Evolutionary conservation across 2,113 vertebrate genomes (phyloP), one percentile per base, ranked within the genome.

Genomic region (Catharus minimus): DNA sequence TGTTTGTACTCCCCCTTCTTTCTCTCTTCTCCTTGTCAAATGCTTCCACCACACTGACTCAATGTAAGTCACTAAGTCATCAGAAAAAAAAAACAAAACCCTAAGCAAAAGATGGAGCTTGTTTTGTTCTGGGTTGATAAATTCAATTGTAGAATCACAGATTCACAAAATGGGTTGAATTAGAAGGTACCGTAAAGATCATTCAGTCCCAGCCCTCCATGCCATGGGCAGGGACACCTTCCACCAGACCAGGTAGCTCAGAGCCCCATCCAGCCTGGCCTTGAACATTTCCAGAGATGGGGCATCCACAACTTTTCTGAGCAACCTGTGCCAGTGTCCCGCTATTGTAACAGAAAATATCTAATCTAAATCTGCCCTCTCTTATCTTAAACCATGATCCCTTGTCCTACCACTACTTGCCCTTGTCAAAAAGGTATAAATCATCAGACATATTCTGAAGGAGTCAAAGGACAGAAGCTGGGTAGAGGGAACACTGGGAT

Each of bases 71-170:
- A 64, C 21, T 71, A 74, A 60, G 20, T 58, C 28, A 44, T 39
- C 11, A 67, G 27, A 43, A 50, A 43, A 73, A 7, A 73, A 20
- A 49, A 0, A 0, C 5, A 7, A 64, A 89, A 30, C 1, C 1
- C 3, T 36, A 26, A 32, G 39, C 5, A 64, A 67, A 77, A 76
- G 22, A 32, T 1, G 2, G 26, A 66, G 4, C 7, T 43, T 28
- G 7, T 58, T 93, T 86, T 50, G 36, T 55, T 8, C 30, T 24
- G 24, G 4, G 6, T n/a, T 74, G 57, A 47, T 64, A 23, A 67
- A 69, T 80, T 72, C 69, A 88, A 53, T 6, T 53, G 30, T 30
- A 26, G n/a, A 52, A 20, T 24, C 23, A 44, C 0, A 38, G 32
- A 65, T 44, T 52, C 13, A 14, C 9, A 30, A n/a, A 53, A 53